Percentiles rank a stretch among this genome's conserved stretches.
Evolutionary conservation across 2,113 vertebrate species (phyloP).

Genomic region (Etheostoma cragini): DNA sequence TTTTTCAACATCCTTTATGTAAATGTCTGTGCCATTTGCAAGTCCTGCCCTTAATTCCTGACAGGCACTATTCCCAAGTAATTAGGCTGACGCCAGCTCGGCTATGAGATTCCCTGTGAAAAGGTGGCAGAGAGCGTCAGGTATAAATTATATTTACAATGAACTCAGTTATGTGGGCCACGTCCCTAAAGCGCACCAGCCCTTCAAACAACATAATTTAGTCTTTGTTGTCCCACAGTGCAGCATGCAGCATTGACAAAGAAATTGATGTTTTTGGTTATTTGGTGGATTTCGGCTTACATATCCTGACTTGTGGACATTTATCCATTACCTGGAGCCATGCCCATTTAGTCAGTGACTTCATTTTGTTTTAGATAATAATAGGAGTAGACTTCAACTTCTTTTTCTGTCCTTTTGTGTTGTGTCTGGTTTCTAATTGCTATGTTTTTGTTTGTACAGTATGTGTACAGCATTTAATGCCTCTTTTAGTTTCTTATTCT

Average conservation of each 20-base stretch:
- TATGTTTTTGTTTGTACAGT: not conserved
- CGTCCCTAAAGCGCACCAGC: slow-evolving; percentile 41
- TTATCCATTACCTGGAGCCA: slow-evolving; percentile 17
- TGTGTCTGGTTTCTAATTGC: not conserved
- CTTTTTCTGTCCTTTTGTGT: not conserved
- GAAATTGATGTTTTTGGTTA: slow-evolving; percentile 23
- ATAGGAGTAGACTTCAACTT: not conserved
- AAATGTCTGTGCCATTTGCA: slow-evolving; percentile 54
- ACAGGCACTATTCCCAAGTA: slow-evolving; percentile 84
- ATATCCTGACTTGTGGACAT: slow-evolving; percentile 18
- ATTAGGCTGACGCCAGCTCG: slow-evolving; percentile 84
- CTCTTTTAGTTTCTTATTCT: not conserved
- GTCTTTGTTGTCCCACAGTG: slow-evolving; percentile 19
- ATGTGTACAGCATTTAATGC: not conserved
- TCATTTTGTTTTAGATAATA: slow-evolving; percentile 29
- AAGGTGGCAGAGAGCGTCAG: slow-evolving; percentile 43
- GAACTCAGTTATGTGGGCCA: slow-evolving; percentile 31
- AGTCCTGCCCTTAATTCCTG: slow-evolving; percentile 79
- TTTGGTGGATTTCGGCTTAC: slow-evolving; percentile 26
- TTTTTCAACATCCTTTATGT: slow-evolving; percentile 54
- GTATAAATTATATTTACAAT: slow-evolving; percentile 65
- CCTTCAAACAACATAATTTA: slow-evolving; percentile 52
- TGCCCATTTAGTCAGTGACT: slow-evolving; percentile 27
- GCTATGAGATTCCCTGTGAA: slow-evolving; percentile 75
- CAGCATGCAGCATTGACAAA: slow-evolving; percentile 31